Evolutionary conservation across 2,888 invertebrate species (phyloP).

Genomic region (Drosophila rubida): DNA sequence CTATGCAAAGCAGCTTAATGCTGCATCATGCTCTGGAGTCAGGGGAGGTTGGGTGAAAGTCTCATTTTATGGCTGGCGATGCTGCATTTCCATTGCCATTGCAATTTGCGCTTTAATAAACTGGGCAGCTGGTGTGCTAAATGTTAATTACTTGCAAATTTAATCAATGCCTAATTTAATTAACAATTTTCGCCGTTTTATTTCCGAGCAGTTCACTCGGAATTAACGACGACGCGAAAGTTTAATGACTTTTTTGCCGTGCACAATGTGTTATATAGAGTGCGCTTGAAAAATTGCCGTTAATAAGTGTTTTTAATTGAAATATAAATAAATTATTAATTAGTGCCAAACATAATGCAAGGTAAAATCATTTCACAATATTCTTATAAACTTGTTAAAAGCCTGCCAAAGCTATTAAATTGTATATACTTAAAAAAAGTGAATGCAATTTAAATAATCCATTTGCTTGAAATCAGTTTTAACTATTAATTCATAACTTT

Average conservation of each 20-base stretch:
- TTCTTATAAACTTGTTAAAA: neutral
- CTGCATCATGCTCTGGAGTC: too few relatives aligned
- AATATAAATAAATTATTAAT: slow-evolving; percentile 13
- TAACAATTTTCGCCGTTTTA: slow-evolving; percentile 50
- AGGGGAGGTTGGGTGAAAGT: slow-evolving; percentile 46
- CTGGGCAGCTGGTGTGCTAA: slow-evolving; percentile 11
- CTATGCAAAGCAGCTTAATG: slow-evolving; percentile 58
- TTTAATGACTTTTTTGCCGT: slow-evolving; percentile 43
- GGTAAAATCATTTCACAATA: neutral
- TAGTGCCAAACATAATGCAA: neutral
- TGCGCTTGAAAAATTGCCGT: slow-evolving; percentile 4
- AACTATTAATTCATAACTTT: neutral
- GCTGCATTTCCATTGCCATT: slow-evolving; percentile 59
- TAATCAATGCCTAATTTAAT: slow-evolving; percentile 70
- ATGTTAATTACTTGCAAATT: slow-evolving; percentile 69
- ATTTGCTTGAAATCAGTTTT: too few relatives aligned
- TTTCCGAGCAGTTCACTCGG: slow-evolving; percentile 31
- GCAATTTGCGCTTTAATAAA: slow-evolving; percentile 65
- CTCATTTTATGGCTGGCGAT: slow-evolving; percentile 9
- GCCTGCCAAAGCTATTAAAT: neutral
- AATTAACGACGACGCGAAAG: slow-evolving; percentile 34
- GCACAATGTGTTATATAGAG: slow-evolving; percentile 15
- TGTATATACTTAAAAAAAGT: neutral
- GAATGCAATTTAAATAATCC: neutral
- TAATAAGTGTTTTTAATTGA: neutral